Conservation (phyloP, 2,888 invertebrate genomes). For the Encarsia formosa region DNA sequence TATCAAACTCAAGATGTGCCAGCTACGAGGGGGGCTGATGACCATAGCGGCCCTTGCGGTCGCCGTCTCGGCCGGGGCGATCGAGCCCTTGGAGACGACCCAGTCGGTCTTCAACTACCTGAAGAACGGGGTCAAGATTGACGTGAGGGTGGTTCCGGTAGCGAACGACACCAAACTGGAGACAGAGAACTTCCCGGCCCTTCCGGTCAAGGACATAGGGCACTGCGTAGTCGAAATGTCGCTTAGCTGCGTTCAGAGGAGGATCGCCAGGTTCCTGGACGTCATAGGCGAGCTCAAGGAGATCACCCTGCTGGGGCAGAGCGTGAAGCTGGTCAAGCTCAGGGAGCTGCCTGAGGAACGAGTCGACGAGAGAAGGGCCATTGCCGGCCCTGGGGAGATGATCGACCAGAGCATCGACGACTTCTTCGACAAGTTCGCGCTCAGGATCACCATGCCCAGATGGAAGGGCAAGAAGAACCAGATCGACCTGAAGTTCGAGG, state of each 20-base stretch:
- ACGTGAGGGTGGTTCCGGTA: conserved; percentile 39
- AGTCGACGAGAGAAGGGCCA: conserved; percentile 37
- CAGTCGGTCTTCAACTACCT: conserved; percentile 39
- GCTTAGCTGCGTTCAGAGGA: conserved; percentile 57
- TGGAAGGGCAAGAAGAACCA: conserved; percentile 43
- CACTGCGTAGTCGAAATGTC: conserved; percentile 57
- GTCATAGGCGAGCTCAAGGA: conserved; percentile 56
- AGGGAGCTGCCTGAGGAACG: conserved; percentile 18
- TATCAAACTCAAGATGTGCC: no score
- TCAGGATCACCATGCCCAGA: conserved; percentile 47
- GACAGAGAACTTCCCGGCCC: conserved; percentile 54
- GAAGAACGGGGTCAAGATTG: conserved; percentile 41
- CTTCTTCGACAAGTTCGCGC: conserved; percentile 58
- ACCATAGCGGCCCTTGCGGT: no score
- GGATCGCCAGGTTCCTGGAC: conserved; percentile 57
- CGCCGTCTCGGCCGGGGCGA: conserved; percentile 2
- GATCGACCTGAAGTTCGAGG: conserved; percentile 45
- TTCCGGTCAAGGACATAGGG: conserved; percentile 51
- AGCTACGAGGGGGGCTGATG: no score
- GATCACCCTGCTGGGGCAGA: conserved; percentile 57
- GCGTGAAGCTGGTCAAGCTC: conserved; percentile 56
- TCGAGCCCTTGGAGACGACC: not conserved
- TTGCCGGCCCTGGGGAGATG: conserved; percentile 35
- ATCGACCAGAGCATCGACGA: conserved; percentile 57
- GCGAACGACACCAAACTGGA: conserved; percentile 29